These are phyloP conservation scores for Caenorhabditis elegans DNA, from an alignment of 1,140 invertebrate species.

Conservation along the genomic window DNA sequence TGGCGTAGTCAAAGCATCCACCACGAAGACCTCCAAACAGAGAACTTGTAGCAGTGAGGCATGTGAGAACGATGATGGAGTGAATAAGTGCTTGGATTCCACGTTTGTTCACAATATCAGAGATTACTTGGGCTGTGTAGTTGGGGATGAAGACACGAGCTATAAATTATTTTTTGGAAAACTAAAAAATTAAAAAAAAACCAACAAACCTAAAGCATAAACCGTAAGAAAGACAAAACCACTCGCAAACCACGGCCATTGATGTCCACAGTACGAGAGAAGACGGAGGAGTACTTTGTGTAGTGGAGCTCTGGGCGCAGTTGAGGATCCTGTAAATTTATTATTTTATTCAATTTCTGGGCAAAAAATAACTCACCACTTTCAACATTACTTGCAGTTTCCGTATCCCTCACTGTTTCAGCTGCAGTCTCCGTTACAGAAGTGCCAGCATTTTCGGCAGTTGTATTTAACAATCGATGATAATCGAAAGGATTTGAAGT, in stretches of 20 bases:
- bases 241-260: conserved; percentile 47
- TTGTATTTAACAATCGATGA: background rate
- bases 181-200: background rate
- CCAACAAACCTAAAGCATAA: conserved; percentile 51
- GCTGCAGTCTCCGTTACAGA: background rate
- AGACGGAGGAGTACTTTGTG: background rate
- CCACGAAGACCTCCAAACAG: conserved; percentile 53
- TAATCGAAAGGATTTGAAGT: background rate
- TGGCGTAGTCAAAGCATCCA: conserved; percentile 57
- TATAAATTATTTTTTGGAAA: conserved; percentile 39
- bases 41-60: conserved; percentile 40
- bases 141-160: conserved; percentile 55
- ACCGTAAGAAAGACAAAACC: conserved; percentile 54
- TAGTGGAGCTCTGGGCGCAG: background rate
- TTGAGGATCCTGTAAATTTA: background rate
- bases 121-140: conserved; percentile 50
- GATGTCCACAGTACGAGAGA: conserved; percentile 16
- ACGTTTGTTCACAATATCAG: conserved; percentile 45
- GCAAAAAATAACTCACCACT: background rate
- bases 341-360: background rate
- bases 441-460: background rate
- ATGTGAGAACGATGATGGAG: conserved; percentile 33
- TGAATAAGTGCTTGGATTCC: conserved; percentile 34
- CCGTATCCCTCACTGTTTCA: background rate
- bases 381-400: background rate